Conservation (phyloP, 2,797 vertebrate genomes). For the Leptodactylus fallax region DNA sequence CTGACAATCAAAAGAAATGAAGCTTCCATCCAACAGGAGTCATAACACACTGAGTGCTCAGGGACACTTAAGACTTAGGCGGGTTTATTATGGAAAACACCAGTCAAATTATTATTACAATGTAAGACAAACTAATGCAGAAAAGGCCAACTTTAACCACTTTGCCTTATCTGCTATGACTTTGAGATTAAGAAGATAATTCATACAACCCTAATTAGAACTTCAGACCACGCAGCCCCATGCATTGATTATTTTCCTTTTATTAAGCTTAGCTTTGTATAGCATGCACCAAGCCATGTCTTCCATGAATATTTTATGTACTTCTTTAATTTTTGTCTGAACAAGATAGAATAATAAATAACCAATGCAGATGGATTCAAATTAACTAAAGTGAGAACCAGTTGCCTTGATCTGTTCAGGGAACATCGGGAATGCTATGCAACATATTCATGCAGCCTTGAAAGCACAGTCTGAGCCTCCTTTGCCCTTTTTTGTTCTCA, state of each 20-base stretch:
- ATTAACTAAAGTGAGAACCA: slow-evolving; percentile 15
- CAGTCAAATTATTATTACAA: neutral
- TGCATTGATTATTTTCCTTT: neutral
- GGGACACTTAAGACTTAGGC: neutral
- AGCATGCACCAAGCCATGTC: slow-evolving; percentile 41
- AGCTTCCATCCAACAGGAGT: neutral
- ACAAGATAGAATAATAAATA: slow-evolving; percentile 35
- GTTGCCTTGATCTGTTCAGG: slow-evolving; percentile 50
- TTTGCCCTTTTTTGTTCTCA: slow-evolving; percentile 31
- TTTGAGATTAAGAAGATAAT: slow-evolving; percentile 9
- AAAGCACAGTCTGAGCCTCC: slow-evolving; percentile 44
- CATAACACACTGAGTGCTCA: neutral
- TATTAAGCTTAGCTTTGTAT: slow-evolving; percentile 18
- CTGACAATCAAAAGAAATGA: neutral
- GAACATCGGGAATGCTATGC: slow-evolving; percentile 18
- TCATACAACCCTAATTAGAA: slow-evolving; percentile 24
- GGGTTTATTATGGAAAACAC: no score
- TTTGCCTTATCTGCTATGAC: neutral
- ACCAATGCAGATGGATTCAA: slow-evolving; percentile 37
- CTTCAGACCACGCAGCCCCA: neutral
- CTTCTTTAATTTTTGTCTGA: slow-evolving; percentile 36
- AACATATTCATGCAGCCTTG: slow-evolving; percentile 20
- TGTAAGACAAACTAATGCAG: neutral
- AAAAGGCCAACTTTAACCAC: neutral
- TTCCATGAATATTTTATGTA: slow-evolving; percentile 52